Evolutionary conservation across 2,113 vertebrate species (phyloP), one percentile per base, ranked within the genome.

Genomic region (Oncorhynchus mykiss): DNA sequence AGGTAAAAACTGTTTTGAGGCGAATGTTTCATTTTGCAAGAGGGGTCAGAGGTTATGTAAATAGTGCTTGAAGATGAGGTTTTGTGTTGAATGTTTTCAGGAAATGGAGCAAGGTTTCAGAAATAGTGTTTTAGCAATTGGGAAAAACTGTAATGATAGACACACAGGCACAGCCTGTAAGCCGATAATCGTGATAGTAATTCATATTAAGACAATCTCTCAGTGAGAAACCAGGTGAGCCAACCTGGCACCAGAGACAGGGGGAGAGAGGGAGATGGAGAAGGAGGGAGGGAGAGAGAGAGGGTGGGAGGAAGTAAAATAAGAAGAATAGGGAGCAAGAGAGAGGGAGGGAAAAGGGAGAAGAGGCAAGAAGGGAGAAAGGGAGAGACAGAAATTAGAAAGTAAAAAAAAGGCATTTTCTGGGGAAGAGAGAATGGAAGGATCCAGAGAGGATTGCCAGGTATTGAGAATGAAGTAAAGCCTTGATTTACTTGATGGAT

Each of bases 351-450:
- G 22, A 64, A 64, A n/a, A 2, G 60, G n/a, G 60, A 64, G 60
- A 25, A 51, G 69, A 70, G 60, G 22, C 20, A 64, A n/a, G 22
- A n/a, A 64, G 60, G 22, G 60, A 64, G 60, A 22, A 9, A 64
- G 60, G 22, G 22, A 25, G 45, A 51, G 22, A 71, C 13, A 51
- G 69, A 71, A 31, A 70, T 13, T 24, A 18, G 16, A 7, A 70
- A 39, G 5, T 39, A 0, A 48, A 8, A 49, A 3, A 45, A 22
- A 34, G 0, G 25, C 57, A 25, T 34, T 24, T 13, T 13, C 59
- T 48, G 62, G 49, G 71, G 67, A 62, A 69, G 68, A 24, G 68
- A 72, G 20, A 66, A 64, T 29, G 6, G 65, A 78, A 24, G 67
- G 39, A 14, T 9, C n/a, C 18, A 68, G 8, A 70, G n/a, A 51